Evolutionary conservation across 1,140 invertebrate species (phyloP), one percentile per base, ranked within the genome.

Genomic region (Tetraneura akinire): DNA sequence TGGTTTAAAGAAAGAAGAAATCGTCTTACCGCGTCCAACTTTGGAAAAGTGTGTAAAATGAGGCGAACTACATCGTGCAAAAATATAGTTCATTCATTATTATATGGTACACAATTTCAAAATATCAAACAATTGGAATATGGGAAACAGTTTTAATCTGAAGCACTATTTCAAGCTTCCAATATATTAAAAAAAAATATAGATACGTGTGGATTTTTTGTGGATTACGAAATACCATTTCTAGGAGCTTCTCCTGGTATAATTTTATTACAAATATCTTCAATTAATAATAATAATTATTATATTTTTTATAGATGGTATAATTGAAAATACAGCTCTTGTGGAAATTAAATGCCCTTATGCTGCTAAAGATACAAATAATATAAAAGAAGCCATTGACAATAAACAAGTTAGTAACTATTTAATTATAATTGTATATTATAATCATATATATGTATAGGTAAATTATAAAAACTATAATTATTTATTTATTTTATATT

Each of bases 301-400:
- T n/a, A 53, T 53, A 53, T n/a, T 53, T 53, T 51, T 51, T 70
- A 5, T 60, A 70, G 42, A 70, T 26, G 42, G 66, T 14, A 0
- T 70, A 23, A 70, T 70, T 47, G 42, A 23, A 16, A 16, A 70
- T 4, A 47, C 10, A 0, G 66, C 66, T 16, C 1, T 70, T 21
- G n/a, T 70, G 0, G 66, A 71, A 70, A 70, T 70, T 45, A 70
- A 70, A 49, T 70, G 66, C 8, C 66, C 66, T 1, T 70, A 47
- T 49, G 13, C 23, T 8, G 45, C 45, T n/a, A 47, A 16, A 29
- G 6, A 14, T 9, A 29, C 68, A 26, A 49, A 14, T 1, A 70
- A 49, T 49, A 23, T 23, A 26, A 23, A 26, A 26, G 21, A 70
- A 70, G 47, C 68, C 6, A 47, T 71, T 0, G 11, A 71, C 11